Percentiles rank a stretch among this genome's conserved stretches.
phyloP scores from a whole-genome alignment of 2,797 vertebrate species.

The Staurois parvus region DNA sequence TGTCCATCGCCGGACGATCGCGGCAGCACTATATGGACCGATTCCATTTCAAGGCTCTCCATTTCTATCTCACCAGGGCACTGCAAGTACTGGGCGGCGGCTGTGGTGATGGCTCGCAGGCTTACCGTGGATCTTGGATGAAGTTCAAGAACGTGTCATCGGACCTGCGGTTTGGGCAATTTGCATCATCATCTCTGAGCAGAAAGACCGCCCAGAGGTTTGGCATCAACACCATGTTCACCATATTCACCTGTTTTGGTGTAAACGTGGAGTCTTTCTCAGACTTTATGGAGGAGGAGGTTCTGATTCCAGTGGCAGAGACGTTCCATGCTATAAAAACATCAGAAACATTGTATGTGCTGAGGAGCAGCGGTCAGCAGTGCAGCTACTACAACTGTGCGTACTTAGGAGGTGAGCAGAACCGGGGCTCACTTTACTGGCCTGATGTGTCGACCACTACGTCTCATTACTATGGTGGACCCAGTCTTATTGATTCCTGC shows the following conservation, averaged over 20 bases:
- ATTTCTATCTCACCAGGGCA: conserved; percentile 74
- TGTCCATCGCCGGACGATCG: conserved; percentile 5
- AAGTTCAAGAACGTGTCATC: not conserved
- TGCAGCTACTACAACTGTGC: conserved; percentile 72
- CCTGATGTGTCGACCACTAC: too few relatives aligned
- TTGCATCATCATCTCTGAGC: conserved; percentile 67
- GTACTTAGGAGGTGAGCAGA: conserved; percentile 71
- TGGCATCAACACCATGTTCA: conserved; percentile 69
- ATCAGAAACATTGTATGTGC: conserved; percentile 58
- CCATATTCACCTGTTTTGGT: conserved; percentile 70
- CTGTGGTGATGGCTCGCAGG: conserved; percentile 44
- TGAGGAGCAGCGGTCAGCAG: conserved; percentile 66
- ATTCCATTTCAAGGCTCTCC: conserved; percentile 73
- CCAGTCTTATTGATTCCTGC: too few relatives aligned
- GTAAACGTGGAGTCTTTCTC: conserved; percentile 68
- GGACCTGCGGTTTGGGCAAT: conserved; percentile 71
- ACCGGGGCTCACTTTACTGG: not conserved
- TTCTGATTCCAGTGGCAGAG: conserved; percentile 72
- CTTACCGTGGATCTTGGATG: conserved; percentile 60
- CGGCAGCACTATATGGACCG: conserved; percentile 13
- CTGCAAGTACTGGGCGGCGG: conserved; percentile 69
- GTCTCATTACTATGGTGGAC: too few relatives aligned
- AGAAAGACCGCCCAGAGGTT: conserved; percentile 62
- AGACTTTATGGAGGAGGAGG: conserved; percentile 65
- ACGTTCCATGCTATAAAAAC: conserved; percentile 68